A percentile compares a stretch with the other conserved stretches of the same genome.
These are phyloP conservation scores for Tenthredo notha DNA, from an alignment of 2,888 invertebrate genomes.

Conservation along the genomic window DNA sequence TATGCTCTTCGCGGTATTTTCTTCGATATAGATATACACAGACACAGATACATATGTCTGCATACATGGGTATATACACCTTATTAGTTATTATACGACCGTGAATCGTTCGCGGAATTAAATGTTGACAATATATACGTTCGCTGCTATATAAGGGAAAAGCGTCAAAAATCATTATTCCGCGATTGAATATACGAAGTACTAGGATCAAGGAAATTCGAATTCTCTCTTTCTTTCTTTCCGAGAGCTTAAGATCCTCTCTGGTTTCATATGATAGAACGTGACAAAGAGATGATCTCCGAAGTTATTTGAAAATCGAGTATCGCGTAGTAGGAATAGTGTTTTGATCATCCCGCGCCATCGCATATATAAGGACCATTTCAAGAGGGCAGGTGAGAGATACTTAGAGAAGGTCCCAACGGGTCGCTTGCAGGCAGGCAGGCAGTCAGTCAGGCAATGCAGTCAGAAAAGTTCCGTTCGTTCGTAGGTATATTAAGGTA, in stretches of 20 bases:
- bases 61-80: neutral
- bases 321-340: neutral
- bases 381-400: constrained; percentile 39
- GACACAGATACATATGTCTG: neutral
- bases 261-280: neutral
- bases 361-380: constrained; percentile 31
- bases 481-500: neutral
- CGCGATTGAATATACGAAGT: no score
- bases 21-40: neutral
- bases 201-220: no score
- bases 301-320: neutral
- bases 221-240: no score
- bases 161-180: no score
- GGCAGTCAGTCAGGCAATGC: neutral
- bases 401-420: constrained; percentile 37
- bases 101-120: neutral
- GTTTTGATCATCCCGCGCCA: neutral
- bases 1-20: neutral
- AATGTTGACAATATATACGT: neutral
- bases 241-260: neutral
- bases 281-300: neutral
- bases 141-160: no score
- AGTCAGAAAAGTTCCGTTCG: neutral
- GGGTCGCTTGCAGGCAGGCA: neutral
- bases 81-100: neutral